Conservation (phyloP, 2,888 invertebrate species). For the Malthinus flaveolus region DNA sequence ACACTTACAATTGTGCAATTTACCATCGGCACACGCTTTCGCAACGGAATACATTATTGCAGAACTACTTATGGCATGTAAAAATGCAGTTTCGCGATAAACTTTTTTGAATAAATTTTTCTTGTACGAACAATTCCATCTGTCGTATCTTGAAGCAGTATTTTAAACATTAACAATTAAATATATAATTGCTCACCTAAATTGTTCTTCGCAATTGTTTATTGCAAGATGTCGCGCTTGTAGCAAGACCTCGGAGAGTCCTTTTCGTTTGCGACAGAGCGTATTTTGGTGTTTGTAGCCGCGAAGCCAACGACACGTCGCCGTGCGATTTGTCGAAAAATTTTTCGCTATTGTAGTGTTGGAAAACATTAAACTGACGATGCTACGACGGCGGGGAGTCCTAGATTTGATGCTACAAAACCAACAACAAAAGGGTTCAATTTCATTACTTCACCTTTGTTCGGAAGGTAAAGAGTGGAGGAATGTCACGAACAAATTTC, state of each 20-base stretch:
- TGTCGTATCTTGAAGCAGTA: slow-evolving; percentile 59
- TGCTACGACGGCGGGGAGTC: slow-evolving; percentile 18
- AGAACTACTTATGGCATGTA: slow-evolving; percentile 71
- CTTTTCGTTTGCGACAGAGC: slow-evolving; percentile 64
- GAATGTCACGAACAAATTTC: too few species aligned
- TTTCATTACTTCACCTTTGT: too few species aligned
- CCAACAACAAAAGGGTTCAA: too few species aligned
- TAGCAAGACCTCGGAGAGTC: slow-evolving; percentile 55
- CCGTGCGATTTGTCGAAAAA: slow-evolving; percentile 40
- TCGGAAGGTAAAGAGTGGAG: too few species aligned
- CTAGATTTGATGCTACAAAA: neutral
- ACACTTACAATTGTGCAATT: slow-evolving; percentile 63
- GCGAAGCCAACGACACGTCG: slow-evolving; percentile 62
- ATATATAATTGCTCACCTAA: slow-evolving; percentile 52
- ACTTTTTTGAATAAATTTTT: slow-evolving; percentile 60
- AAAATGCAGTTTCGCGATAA: slow-evolving; percentile 72
- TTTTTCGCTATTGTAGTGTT: slow-evolving; percentile 10
- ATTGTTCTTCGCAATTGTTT: slow-evolving; percentile 65
- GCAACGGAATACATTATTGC: slow-evolving; percentile 73
- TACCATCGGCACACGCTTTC: slow-evolving; percentile 71
- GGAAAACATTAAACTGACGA: slow-evolving; percentile 32
- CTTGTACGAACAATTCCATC: slow-evolving; percentile 71
- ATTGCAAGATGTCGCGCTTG: slow-evolving; percentile 63
- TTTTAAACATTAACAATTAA: neutral
- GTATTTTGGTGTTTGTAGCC: slow-evolving; percentile 65